phyloP scores from a whole-genome alignment of 2,113 vertebrate genomes.

The Brachypteracias leptosomus region DNA sequence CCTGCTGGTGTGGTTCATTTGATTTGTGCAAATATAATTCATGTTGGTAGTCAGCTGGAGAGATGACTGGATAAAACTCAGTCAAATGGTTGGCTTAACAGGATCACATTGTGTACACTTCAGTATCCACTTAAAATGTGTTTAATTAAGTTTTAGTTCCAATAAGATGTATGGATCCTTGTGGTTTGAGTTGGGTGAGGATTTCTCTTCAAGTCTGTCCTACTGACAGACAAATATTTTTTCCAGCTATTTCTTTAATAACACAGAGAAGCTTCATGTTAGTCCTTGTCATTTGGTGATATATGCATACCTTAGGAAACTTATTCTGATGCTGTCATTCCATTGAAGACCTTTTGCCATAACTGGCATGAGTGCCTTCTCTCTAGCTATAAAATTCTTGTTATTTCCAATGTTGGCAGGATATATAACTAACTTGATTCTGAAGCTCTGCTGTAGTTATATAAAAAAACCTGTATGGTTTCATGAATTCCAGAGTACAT shows the following conservation, averaged over 20 bases:
- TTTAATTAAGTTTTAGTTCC: neutral
- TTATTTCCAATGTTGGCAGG: neutral
- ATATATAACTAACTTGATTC: neutral
- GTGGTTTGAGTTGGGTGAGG: neutral
- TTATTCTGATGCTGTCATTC: neutral
- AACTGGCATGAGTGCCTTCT: neutral
- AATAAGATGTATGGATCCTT: neutral
- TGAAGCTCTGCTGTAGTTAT: neutral
- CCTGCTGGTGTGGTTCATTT: neutral
- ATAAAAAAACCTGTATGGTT: neutral
- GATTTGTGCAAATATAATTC: neutral
- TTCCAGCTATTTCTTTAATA: neutral
- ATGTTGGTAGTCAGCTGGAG: neutral
- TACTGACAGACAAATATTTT: neutral
- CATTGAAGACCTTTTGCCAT: neutral
- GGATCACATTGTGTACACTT: neutral
- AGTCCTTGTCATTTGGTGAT: neutral
- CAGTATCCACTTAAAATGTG: neutral
- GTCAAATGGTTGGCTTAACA: neutral
- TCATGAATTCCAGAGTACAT: neutral
- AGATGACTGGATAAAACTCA: neutral
- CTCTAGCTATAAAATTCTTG: neutral
- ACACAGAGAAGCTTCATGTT: neutral
- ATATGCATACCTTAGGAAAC: neutral
- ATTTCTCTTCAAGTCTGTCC: neutral